phyloP scores from a whole-genome alignment of 2,113 vertebrate genomes.

The Callorhinus ursinus region DNA sequence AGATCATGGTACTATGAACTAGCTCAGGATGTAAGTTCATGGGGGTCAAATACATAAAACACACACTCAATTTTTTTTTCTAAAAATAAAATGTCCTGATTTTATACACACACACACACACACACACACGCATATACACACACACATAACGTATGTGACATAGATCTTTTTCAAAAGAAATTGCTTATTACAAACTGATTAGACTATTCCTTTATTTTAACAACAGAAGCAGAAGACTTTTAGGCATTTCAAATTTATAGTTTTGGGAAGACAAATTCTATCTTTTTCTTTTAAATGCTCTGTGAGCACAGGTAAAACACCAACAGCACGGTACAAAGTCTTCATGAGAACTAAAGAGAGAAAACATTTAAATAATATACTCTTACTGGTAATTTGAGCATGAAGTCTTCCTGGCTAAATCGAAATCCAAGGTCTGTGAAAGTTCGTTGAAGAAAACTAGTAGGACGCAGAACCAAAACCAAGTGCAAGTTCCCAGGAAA shows the following conservation, averaged over 20 bases:
- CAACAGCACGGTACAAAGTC: neutral
- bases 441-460: conserved; percentile 96
- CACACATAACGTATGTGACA: conserved; percentile 9
- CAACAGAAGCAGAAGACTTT: conserved; percentile 21
- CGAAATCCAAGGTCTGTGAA: conserved; percentile 97
- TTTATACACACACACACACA: conserved; percentile 8
- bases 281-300: conserved; percentile 41
- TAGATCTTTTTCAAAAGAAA: conserved; percentile 4
- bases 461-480: conserved; percentile 96
- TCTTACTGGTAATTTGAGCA: conserved; percentile 96
- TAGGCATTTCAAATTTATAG: neutral
- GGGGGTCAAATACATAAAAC: conserved; percentile 55
- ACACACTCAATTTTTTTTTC: neutral
- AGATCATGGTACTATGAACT: neutral
- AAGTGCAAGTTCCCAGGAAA: conserved; percentile 97
- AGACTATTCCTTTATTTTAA: conserved; percentile 12
- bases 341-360: conserved; percentile 57
- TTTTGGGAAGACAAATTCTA: conserved; percentile 32
- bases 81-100: conserved; percentile 58
- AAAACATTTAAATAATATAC: conserved; percentile 10
- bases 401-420: conserved; percentile 97
- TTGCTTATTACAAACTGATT: neutral
- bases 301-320: conserved; percentile 16
- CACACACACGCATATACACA: neutral
- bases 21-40: conserved; percentile 59